Percentiles rank a stretch among this genome's conserved stretches.
phyloP scores from a whole-genome alignment of 2,113 vertebrate genomes.

The Hippocampus guttulatus region DNA sequence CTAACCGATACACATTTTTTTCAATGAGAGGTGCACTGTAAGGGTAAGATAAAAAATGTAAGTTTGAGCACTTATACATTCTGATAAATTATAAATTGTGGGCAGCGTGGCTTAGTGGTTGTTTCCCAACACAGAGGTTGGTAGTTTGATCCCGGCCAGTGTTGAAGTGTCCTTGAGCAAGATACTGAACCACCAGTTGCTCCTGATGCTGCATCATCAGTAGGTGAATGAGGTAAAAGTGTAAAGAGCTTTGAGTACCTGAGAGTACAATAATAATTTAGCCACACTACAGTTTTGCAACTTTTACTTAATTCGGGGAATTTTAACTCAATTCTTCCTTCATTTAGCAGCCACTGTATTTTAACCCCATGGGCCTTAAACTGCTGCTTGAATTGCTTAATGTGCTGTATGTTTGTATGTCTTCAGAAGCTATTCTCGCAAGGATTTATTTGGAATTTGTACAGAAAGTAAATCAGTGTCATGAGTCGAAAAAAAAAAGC shows the following conservation, averaged over 20 bases:
- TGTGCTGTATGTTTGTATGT: neutral
- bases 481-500: neutral
- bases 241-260: no score
- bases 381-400: slow-evolving; percentile 6
- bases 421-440: slow-evolving; percentile 10
- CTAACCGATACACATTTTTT: neutral
- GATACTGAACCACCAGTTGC: no score
- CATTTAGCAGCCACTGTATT: slow-evolving; percentile 5
- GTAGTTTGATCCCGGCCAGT: no score
- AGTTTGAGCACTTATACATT: slow-evolving; percentile 2
- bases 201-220: no score
- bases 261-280: slow-evolving; percentile 13
- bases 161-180: no score
- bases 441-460: neutral
- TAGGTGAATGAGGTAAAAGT: no score
- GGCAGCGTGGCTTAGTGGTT: no score
- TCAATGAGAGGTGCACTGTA: neutral
- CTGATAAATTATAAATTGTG: neutral
- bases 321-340: slow-evolving; percentile 6
- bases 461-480: neutral
- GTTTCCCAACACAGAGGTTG: no score
- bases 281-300: neutral
- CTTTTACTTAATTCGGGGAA: slow-evolving; percentile 4
- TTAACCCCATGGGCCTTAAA: slow-evolving; percentile 31
- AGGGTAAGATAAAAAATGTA: neutral